Evolutionary conservation across 92 coral and sea anemone species (phyloP).

Genomic region (Umimayanthus kanabou): DNA sequence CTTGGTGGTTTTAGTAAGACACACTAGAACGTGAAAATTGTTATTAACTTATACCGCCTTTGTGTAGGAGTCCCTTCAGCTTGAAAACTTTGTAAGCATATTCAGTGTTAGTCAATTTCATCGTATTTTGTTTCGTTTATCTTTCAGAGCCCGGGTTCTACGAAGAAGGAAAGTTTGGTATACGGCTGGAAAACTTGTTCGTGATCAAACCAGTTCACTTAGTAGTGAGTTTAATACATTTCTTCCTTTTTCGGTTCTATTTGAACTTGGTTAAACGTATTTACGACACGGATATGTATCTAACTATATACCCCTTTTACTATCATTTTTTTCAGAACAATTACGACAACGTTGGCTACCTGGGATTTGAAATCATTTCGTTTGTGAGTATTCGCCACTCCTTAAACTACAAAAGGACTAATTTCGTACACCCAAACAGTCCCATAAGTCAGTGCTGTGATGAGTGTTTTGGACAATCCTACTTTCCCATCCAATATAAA

Average conservation of each 20-base stretch:
- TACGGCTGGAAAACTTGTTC: conserved; percentile 45
- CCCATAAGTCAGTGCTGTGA: too few relatives aligned
- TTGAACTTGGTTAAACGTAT: not conserved
- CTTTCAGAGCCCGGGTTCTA: conserved; percentile 43
- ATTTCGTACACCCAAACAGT: too few relatives aligned
- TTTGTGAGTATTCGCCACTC: conserved; percentile 36
- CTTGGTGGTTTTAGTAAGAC: too few relatives aligned
- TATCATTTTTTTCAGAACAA: conserved; percentile 39
- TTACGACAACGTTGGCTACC: conserved; percentile 37
- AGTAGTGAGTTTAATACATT: conserved; percentile 16
- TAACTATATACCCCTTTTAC: not conserved
- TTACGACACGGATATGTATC: not conserved
- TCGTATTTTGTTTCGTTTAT: not conserved
- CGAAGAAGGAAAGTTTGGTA: conserved; percentile 21
- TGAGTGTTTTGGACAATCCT: too few relatives aligned
- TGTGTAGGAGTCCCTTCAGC: too few relatives aligned
- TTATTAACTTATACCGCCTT: too few relatives aligned
- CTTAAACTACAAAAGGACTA: not conserved
- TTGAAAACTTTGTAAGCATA: too few relatives aligned
- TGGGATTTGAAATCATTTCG: conserved; percentile 52
- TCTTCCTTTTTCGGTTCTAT: too few relatives aligned
- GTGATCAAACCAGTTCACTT: conserved; percentile 29
- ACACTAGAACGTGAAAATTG: too few relatives aligned
- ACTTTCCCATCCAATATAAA: too few relatives aligned
- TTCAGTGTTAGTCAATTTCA: not conserved